A percentile compares a stretch with the other conserved stretches of the same genome.
phyloP scores from a whole-genome alignment of 2,113 vertebrate species.

The Bos indicus region DNA sequence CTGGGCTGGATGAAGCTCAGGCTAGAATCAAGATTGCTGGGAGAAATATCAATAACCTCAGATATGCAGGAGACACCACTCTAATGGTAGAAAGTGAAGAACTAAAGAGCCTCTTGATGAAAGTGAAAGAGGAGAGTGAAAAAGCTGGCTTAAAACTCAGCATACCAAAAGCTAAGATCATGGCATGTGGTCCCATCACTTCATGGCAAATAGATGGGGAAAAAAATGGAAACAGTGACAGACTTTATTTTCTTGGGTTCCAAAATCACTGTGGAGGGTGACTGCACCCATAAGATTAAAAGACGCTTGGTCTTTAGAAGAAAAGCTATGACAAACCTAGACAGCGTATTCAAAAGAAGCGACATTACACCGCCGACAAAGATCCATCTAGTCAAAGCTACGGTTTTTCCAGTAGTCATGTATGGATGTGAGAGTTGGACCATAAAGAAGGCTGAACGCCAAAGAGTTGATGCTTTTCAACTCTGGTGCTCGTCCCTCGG shows the following conservation, averaged over 20 bases:
- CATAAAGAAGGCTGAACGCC: not conserved
- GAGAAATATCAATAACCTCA: not conserved
- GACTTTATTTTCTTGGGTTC: not conserved
- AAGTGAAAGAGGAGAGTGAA: not conserved
- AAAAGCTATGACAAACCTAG: not conserved
- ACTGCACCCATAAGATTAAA: not conserved
- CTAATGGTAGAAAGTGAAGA: not conserved
- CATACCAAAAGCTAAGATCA: not conserved
- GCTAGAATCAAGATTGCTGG: not conserved
- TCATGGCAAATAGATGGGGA: not conserved
- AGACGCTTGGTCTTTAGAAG: not conserved
- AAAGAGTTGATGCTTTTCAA: not conserved
- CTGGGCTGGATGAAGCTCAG: not conserved
- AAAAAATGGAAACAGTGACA: not conserved
- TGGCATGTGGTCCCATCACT: not conserved
- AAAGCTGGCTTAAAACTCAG: not conserved
- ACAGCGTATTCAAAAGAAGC: not conserved
- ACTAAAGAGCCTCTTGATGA: not conserved
- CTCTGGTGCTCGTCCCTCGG: not conserved
- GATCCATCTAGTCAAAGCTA: not conserved
- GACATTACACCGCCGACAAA: not conserved
- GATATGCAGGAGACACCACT: not conserved
- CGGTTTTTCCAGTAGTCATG: not conserved
- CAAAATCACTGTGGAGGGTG: not conserved
- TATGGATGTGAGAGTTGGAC: not conserved